Evolutionary conservation across 2,888 invertebrate genomes (phyloP).

Genomic region (Heliconius sara): DNA sequence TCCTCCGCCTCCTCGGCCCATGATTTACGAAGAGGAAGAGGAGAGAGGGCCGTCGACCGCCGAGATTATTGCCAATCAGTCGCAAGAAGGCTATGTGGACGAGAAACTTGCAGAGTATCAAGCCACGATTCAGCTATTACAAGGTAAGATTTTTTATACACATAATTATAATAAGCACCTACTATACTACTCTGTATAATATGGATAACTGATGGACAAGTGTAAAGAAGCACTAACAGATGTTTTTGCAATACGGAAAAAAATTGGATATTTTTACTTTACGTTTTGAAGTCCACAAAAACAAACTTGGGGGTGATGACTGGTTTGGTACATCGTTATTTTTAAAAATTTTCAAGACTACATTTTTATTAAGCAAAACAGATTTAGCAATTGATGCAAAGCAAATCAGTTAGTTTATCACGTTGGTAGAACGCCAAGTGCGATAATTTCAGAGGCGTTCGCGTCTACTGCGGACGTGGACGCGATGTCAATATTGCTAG

Average conservation of each 20-base stretch:
- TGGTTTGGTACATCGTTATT: neutral
- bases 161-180: neutral
- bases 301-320: no score
- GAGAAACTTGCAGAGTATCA: conserved; percentile 97
- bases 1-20: conserved; percentile 88
- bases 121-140: conserved; percentile 94
- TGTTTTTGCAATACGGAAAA: no score
- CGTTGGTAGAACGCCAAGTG: conserved; percentile 67
- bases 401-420: conserved; percentile 47
- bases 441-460: conserved; percentile 66
- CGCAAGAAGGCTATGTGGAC: conserved; percentile 97
- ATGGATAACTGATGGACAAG: no score
- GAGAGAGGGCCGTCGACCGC: conserved; percentile 93
- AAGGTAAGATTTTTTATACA: conserved; percentile 86
- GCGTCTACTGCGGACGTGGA: conserved; percentile 49
- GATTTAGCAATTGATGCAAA: conserved; percentile 24
- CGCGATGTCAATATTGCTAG: conserved; percentile 59
- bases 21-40: conserved; percentile 87
- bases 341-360: neutral
- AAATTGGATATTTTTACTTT: no score
- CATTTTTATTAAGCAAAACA: conserved; percentile 9
- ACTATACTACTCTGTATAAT: no score
- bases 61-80: conserved; percentile 96
- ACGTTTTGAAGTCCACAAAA: no score
- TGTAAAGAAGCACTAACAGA: no score